A percentile compares a stretch with the other conserved stretches of the same genome.
Evolutionary conservation across 2,888 invertebrate species (phyloP).

Genomic region (Sinotaia quadrata): DNA sequence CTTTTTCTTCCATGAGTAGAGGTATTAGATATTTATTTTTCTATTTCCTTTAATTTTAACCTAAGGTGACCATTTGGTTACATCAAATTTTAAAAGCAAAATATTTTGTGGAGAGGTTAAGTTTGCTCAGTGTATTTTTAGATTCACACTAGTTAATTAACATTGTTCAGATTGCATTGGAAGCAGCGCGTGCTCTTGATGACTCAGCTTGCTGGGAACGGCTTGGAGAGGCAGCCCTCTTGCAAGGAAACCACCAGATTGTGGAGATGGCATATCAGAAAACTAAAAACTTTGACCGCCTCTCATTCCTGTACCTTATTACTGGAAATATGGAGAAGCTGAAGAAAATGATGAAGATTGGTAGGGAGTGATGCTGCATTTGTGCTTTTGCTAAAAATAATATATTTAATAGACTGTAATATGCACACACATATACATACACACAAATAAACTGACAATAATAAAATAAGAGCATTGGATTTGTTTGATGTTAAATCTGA

Average conservation of each 20-base stretch:
- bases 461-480: too few species aligned
- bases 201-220: constrained; percentile 97
- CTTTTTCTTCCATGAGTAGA: too few species aligned
- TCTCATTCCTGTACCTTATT: constrained; percentile 96
- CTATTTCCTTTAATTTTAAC: too few species aligned
- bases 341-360: constrained; percentile 97
- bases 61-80: too few species aligned
- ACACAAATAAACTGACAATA: too few species aligned
- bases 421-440: too few species aligned
- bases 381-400: too few species aligned
- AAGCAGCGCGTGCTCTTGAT: constrained; percentile 94
- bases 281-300: constrained; percentile 98
- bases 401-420: too few species aligned
- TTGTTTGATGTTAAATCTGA: too few species aligned
- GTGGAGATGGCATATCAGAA: constrained; percentile 99
- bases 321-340: constrained; percentile 98
- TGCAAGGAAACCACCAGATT: constrained; percentile 82
- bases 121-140: neutral
- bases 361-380: too few species aligned
- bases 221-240: constrained; percentile 91
- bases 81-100: neutral
- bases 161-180: constrained; percentile 80
- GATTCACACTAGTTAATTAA: neutral
- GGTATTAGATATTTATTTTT: too few species aligned
- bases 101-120: too few species aligned